phyloP scores from a whole-genome alignment of 2,113 vertebrate genomes.

The Trematomus loennbergii region DNA sequence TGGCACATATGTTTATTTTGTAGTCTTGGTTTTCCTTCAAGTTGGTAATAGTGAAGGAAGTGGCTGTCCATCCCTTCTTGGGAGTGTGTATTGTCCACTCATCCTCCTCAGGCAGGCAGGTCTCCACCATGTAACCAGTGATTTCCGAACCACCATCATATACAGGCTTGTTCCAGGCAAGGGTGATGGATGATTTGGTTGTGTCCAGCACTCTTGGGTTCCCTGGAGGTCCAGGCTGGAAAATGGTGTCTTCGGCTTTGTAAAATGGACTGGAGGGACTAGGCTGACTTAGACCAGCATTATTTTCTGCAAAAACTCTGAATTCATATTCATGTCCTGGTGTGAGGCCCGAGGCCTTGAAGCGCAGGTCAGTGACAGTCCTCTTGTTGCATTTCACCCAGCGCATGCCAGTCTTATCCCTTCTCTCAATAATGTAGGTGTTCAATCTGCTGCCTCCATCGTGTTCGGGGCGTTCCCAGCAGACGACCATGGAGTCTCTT shows the following conservation, averaged over 20 bases:
- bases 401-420: conserved; percentile 94
- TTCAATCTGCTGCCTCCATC: conserved; percentile 96
- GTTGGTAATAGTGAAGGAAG: conserved; percentile 93
- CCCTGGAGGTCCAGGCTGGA: conserved; percentile 96
- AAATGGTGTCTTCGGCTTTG: conserved; percentile 95
- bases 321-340: conserved; percentile 97
- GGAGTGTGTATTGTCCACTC: conserved; percentile 97
- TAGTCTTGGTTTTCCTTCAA: conserved; percentile 97
- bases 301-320: conserved; percentile 94
- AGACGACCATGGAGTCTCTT: conserved; percentile 97
- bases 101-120: conserved; percentile 94
- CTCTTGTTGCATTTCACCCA: conserved; percentile 99
- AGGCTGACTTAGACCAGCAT: conserved; percentile 94
- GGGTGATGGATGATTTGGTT: conserved; percentile 94
- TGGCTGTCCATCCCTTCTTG: conserved; percentile 90
- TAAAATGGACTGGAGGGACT: conserved; percentile 93
- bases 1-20: conserved; percentile 95
- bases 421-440: conserved; percentile 94
- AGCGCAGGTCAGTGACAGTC: conserved; percentile 92
- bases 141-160: conserved; percentile 99
- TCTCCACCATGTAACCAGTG: conserved; percentile 97
- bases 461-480: conserved; percentile 96
- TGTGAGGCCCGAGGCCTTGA: conserved; percentile 94
- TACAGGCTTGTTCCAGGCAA: conserved; percentile 98
- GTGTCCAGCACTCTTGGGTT: conserved; percentile 96